Conservation (phyloP, 2,797 vertebrate genomes). For the Hylomyscus alleni region DNA sequence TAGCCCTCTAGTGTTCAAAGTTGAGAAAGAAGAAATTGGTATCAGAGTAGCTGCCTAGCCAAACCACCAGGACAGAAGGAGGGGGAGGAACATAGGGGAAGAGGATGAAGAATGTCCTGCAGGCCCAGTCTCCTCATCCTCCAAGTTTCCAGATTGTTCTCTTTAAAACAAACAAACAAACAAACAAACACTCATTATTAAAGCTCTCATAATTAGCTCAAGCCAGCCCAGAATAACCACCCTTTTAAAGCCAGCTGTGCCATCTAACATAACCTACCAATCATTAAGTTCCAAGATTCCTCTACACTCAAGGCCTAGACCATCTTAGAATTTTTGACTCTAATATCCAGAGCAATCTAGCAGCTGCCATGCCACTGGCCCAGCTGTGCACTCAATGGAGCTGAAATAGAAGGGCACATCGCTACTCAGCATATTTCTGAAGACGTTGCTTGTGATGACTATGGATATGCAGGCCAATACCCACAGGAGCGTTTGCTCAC, state of each 20-base stretch:
- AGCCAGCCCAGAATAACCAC: background rate
- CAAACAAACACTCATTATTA: background rate
- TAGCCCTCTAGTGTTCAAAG: background rate
- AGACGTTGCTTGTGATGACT: background rate
- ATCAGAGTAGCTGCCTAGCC: background rate
- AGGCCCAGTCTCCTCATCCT: background rate
- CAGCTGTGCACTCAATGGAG: background rate
- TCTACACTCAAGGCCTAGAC: background rate
- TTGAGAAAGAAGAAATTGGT: background rate
- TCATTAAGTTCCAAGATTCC: background rate
- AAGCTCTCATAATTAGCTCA: background rate
- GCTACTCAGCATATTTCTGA: conserved; percentile 45
- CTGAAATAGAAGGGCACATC: background rate
- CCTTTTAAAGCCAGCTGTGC: background rate
- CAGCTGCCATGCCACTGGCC: background rate
- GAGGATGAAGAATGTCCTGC: background rate
- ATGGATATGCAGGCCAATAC: background rate
- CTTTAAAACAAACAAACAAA: background rate
- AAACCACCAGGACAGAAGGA: background rate
- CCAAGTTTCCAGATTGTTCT: background rate
- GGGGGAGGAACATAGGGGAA: background rate
- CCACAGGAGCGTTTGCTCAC: background rate
- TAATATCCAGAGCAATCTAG: background rate
- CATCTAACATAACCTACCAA: background rate
- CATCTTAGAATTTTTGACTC: conserved; percentile 12